Evolutionary conservation across 2,113 vertebrate species (phyloP).

Genomic region (Pitta sordida): DNA sequence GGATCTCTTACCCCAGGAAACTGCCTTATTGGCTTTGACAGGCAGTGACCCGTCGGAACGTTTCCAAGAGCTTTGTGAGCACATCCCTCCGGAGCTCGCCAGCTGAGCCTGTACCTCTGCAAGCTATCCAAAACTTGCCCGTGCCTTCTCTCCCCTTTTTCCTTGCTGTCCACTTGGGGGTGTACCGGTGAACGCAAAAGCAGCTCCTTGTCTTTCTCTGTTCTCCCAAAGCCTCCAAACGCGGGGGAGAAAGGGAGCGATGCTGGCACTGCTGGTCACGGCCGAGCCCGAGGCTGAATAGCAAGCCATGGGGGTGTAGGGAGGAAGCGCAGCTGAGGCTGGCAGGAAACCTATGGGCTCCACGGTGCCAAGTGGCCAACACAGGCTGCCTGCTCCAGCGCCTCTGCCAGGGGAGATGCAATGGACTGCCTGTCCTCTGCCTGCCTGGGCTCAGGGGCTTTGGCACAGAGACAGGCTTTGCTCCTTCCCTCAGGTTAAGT

Average conservation of each 20-base stretch:
- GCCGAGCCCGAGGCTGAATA: neutral
- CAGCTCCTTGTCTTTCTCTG: neutral
- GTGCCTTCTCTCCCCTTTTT: neutral
- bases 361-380: neutral
- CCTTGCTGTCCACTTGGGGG: slow-evolving; percentile 2
- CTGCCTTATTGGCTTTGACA: neutral
- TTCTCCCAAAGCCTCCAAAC: neutral
- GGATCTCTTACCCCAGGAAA: neutral
- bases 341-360: neutral
- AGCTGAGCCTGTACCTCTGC: neutral
- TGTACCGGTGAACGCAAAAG: neutral
- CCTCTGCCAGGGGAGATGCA: neutral
- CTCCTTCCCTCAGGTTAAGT: neutral
- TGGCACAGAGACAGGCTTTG: neutral
- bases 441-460: neutral
- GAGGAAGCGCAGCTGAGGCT: neutral
- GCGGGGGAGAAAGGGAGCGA: neutral
- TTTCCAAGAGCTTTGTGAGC: neutral
- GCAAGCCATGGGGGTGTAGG: neutral
- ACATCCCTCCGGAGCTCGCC: neutral
- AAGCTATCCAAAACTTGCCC: neutral
- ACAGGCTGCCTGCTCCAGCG: neutral
- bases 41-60: neutral
- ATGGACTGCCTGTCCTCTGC: neutral
- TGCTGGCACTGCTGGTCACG: neutral